phyloP scores from a whole-genome alignment of 2,113 vertebrate genomes.

The Catharus fuscescens region DNA sequence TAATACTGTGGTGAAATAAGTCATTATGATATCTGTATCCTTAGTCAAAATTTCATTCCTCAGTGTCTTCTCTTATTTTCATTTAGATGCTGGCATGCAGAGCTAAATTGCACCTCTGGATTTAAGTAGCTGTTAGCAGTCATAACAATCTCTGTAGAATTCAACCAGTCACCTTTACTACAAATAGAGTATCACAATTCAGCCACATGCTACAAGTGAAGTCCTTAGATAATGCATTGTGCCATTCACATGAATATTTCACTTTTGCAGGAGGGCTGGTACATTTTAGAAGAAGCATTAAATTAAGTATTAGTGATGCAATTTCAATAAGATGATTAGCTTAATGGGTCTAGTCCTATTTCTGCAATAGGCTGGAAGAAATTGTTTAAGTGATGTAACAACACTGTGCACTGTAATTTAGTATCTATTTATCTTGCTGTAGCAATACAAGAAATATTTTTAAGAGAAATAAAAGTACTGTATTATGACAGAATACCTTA shows the following conservation, averaged over 20 bases:
- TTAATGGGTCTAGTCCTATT: neutral
- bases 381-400: neutral
- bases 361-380: constrained; percentile 9
- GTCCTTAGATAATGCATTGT: neutral
- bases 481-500: neutral
- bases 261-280: neutral
- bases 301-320: constrained; percentile 19
- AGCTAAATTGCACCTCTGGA: neutral
- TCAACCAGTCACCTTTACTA: neutral
- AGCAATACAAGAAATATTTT: neutral
- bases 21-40: neutral
- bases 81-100: neutral
- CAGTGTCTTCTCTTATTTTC: neutral
- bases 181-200: neutral
- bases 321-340: constrained; percentile 1
- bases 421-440: neutral
- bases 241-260: neutral
- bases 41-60: neutral
- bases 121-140: neutral
- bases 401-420: neutral
- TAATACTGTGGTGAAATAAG: neutral
- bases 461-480: neutral
- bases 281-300: neutral
- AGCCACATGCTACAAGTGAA: neutral
- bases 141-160: neutral